Conservation (phyloP, 2,113 vertebrate genomes). For the Elephantulus edwardii region DNA sequence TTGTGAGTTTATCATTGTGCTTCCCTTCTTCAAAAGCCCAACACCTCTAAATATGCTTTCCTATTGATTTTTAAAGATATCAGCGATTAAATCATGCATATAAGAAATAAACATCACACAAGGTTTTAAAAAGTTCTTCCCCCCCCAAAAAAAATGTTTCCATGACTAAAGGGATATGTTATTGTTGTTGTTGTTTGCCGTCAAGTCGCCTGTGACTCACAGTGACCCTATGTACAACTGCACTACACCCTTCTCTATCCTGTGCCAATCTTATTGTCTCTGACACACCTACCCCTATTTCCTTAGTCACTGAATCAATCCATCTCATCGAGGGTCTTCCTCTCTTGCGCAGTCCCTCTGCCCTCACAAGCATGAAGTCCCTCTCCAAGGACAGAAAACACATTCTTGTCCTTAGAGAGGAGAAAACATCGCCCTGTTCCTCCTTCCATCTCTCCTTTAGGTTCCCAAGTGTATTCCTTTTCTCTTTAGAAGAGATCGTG, state of each 20-base stretch:
- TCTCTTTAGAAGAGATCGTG: neutral
- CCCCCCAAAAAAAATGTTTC: neutral
- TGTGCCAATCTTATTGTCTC: too few relatives aligned
- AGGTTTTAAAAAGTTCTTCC: neutral
- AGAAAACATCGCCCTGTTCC: neutral
- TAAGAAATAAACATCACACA: neutral
- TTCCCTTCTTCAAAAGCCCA: neutral
- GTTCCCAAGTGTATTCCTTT: neutral
- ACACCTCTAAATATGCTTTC: neutral
- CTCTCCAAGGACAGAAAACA: too few relatives aligned
- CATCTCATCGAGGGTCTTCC: too few relatives aligned
- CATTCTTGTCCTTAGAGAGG: too few relatives aligned
- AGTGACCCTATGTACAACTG: too few relatives aligned
- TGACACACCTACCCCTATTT: too few relatives aligned
- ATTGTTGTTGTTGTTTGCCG: too few relatives aligned
- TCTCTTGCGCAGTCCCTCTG: too few relatives aligned
- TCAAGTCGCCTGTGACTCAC: too few relatives aligned
- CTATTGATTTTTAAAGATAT: neutral
- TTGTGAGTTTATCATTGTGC: neutral
- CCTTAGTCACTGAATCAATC: too few relatives aligned
- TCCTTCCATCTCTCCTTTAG: accelerated
- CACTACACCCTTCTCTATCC: too few relatives aligned
- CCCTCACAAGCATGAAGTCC: too few relatives aligned
- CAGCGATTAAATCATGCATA: neutral
- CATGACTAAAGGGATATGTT: neutral